Evolutionary conservation across 2,888 invertebrate genomes (phyloP).

Genomic region (Nomada hirtipes): DNA sequence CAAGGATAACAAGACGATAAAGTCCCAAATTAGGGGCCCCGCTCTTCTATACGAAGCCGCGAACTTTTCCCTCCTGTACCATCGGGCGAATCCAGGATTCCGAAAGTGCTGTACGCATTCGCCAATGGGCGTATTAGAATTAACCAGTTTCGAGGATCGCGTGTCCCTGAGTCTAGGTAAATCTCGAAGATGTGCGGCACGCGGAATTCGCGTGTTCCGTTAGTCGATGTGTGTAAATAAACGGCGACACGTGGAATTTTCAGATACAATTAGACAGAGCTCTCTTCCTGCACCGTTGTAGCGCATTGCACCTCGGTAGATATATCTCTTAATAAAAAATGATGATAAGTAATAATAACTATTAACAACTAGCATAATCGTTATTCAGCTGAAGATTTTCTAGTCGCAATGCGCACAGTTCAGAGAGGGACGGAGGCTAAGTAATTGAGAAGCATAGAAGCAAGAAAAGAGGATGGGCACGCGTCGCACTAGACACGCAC

Average conservation of each 20-base stretch:
- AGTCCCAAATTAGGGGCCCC: slow-evolving; percentile 70
- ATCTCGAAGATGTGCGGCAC: neutral
- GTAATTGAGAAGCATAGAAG: slow-evolving; percentile 26
- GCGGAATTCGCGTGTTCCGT: neutral
- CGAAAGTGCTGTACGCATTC: neutral
- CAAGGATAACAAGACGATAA: slow-evolving; percentile 76
- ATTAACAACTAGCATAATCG: no score
- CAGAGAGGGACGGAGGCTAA: neutral
- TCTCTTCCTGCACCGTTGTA: no score
- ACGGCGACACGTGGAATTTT: slow-evolving; percentile 13
- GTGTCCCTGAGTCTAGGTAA: neutral
- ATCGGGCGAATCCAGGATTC: slow-evolving; percentile 1
- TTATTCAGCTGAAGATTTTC: no score
- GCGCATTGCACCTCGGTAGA: no score
- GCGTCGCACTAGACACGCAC: slow-evolving; percentile 44
- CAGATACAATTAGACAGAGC: neutral
- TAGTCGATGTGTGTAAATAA: slow-evolving; percentile 2
- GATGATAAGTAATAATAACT: no score
- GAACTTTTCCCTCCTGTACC: neutral
- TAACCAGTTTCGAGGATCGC: slow-evolving; percentile 19
- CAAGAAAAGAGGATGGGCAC: slow-evolving; percentile 55
- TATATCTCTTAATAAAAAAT: no score
- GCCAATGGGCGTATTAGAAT: slow-evolving; percentile 44
- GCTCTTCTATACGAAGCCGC: slow-evolving; percentile 41
- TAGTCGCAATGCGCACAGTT: no score